These are phyloP conservation scores for Arion vulgaris DNA, from an alignment of 1,140 invertebrate genomes.

Conservation along the genomic window DNA sequence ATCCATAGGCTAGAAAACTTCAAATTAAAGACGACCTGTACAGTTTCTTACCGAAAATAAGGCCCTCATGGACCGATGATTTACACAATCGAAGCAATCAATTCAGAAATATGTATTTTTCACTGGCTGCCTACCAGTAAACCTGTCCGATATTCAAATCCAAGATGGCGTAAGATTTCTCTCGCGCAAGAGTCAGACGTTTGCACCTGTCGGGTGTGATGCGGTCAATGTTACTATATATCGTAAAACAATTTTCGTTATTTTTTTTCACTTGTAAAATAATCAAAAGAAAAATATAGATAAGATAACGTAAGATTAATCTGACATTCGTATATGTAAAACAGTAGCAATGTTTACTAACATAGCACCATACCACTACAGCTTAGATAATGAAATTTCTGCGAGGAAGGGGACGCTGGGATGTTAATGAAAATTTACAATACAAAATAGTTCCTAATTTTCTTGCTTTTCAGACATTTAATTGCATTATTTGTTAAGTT, in stretches of 20 bases:
- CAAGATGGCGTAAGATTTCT: conserved; percentile 39
- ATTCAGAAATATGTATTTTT: neutral
- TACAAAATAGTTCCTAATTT: neutral
- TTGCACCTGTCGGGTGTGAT: conserved; percentile 38
- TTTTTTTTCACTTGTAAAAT: no score
- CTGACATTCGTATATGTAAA: no score
- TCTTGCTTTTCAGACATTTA: neutral
- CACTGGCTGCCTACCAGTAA: neutral
- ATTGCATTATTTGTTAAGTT: neutral
- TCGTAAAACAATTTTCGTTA: no score
- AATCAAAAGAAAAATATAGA: no score
- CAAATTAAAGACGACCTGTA: neutral
- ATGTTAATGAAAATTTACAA: no score
- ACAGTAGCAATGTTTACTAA: no score
- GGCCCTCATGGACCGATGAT: conserved; percentile 30
- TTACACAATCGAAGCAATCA: conserved; percentile 25
- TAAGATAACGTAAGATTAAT: no score
- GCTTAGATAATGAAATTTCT: no score
- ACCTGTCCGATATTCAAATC: conserved; percentile 38
- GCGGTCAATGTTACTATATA: neutral
- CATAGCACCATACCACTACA: no score
- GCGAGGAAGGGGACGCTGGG: neutral
- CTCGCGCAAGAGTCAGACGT: conserved; percentile 13
- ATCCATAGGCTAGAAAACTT: neutral
- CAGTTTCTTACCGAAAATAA: conserved; percentile 33